Evolutionary conservation across 2,113 vertebrate genomes (phyloP), one percentile per base, ranked within the genome.

Genomic region (Paradoxurus hermaphroditus): DNA sequence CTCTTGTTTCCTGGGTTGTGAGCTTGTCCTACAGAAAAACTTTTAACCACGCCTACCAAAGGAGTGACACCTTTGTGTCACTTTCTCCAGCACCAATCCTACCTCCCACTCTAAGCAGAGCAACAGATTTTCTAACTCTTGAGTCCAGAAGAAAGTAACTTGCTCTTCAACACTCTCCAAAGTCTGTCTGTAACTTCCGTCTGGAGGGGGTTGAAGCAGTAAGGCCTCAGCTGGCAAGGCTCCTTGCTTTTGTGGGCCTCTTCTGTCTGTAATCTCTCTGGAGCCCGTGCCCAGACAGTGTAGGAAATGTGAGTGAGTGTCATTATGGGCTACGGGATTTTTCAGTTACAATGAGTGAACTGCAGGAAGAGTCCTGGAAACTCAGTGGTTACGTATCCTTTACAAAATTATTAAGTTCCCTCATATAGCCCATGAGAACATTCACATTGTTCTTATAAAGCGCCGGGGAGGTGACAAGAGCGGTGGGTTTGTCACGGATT

Each of bases 381-480:
- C 7, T 16, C 29, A 34, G 10, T 4, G 36, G 10, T 5, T 84
- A 0, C 2, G 5, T 70, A 2, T 3, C 89, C 88, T 96, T 90
- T 25, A 18, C 77, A 75, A 75, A 36, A 90, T 79, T 92, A 3
- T 41, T 46, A 72, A 8, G 12, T 4, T 0, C 25, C 67, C 14
- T 13, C 62, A 63, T 73, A 0, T 6, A 12, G 75, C 13, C 41
- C 56, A 19, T 36, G 72, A 53, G 31, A 19, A 21, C 34, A 44
- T 81, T 65, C 51, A 73, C 56, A 29, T 49, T 44, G 59, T 14
- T 1, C 0, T 15, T 92, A 70, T 62, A 67, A 56, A 67, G 79
- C 1, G 1, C 1, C 0, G 87, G 75, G 18, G 5, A 86, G 56
- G 19, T 46, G 46, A 84, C 39, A 44, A 1, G 18, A 0, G 59